phyloP scores from a whole-genome alignment of 2,797 vertebrate genomes.

The Triplophysa bombifrons region DNA sequence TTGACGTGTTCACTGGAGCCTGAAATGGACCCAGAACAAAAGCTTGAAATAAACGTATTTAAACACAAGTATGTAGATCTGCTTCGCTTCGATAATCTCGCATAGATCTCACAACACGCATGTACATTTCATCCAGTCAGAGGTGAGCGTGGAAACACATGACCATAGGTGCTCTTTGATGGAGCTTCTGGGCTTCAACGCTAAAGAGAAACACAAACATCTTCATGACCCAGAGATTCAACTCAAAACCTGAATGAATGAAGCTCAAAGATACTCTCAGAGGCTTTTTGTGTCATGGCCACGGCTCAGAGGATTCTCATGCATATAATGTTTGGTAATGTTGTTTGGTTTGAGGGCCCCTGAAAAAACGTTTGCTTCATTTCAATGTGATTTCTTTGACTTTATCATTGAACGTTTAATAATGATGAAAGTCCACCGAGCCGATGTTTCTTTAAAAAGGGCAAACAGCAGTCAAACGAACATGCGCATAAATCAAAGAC shows the following conservation, averaged over 20 bases:
- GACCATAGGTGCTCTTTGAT: slow-evolving; percentile 40
- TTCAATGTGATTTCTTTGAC: neutral
- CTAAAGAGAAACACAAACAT: slow-evolving; percentile 13
- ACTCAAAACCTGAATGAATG: neutral
- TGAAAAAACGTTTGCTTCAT: neutral
- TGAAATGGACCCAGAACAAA: slow-evolving; percentile 59
- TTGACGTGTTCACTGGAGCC: slow-evolving; percentile 58
- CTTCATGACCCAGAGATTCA: slow-evolving; percentile 4
- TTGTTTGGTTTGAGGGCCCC: slow-evolving; percentile 15
- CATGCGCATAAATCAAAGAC: neutral
- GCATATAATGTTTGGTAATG: slow-evolving; percentile 18
- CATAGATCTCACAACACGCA: slow-evolving; percentile 37
- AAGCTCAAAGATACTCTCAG: neutral
- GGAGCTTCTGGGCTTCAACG: slow-evolving; percentile 39
- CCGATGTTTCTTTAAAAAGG: neutral
- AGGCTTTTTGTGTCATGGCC: slow-evolving; percentile 7
- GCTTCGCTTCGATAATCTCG: slow-evolving; percentile 13
- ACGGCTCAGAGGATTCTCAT: slow-evolving; percentile 11
- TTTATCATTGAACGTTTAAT: slow-evolving; percentile 12
- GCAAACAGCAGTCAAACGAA: neutral
- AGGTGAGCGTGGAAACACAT: slow-evolving; percentile 49
- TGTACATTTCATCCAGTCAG: slow-evolving; percentile 46
- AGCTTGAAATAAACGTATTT: slow-evolving; percentile 55
- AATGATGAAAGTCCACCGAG: neutral
- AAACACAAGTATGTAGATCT: slow-evolving; percentile 61